A percentile compares a stretch with the other conserved stretches of the same genome.
These are phyloP conservation scores for Myathropa florea DNA, from an alignment of 2,888 invertebrate species.

Conservation along the genomic window DNA sequence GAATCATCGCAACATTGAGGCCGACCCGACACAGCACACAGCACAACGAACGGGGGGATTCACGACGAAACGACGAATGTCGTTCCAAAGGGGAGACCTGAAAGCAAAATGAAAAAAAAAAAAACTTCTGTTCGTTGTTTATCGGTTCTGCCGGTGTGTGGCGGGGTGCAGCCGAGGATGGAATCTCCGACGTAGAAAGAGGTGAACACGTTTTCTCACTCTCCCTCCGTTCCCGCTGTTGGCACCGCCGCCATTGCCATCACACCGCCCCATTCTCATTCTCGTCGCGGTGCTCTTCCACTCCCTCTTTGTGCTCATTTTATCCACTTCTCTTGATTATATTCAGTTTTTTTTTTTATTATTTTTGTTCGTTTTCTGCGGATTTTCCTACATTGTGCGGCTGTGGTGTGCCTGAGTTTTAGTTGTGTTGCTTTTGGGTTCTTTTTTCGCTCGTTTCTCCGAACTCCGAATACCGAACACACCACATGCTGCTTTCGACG, in stretches of 20 bases:
- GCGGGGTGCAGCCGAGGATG: slow-evolving; percentile 55
- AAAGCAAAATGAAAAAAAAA: slow-evolving; percentile 13
- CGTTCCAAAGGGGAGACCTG: slow-evolving; percentile 35
- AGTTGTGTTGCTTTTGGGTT: not conserved
- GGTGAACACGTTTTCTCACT: slow-evolving; percentile 63
- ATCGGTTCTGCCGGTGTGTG: not conserved
- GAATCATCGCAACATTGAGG: slow-evolving; percentile 23
- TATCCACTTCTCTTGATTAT: slow-evolving; percentile 47
- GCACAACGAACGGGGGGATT: not conserved
- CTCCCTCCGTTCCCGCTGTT: not conserved
- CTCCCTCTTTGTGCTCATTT: slow-evolving; percentile 17
- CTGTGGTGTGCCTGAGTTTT: slow-evolving; percentile 21
- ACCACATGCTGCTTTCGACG: slow-evolving; percentile 52
- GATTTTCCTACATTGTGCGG: slow-evolving; percentile 52
- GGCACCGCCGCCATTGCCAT: not conserved
- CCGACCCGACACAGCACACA: not conserved
- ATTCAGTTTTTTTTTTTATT: slow-evolving; percentile 1
- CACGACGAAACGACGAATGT: slow-evolving; percentile 22
- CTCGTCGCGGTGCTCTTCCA: no score
- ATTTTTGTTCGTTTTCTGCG: slow-evolving; percentile 49
- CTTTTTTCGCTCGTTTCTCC: slow-evolving; percentile 7
- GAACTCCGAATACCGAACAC: slow-evolving; percentile 31
- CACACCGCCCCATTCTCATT: no score
- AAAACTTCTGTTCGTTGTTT: slow-evolving; percentile 7
- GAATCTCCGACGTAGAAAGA: slow-evolving; percentile 68